Evolutionary conservation across 2,797 vertebrate genomes (phyloP), one percentile per base, ranked within the genome.

Genomic region (Cossypha niveicapilla): DNA sequence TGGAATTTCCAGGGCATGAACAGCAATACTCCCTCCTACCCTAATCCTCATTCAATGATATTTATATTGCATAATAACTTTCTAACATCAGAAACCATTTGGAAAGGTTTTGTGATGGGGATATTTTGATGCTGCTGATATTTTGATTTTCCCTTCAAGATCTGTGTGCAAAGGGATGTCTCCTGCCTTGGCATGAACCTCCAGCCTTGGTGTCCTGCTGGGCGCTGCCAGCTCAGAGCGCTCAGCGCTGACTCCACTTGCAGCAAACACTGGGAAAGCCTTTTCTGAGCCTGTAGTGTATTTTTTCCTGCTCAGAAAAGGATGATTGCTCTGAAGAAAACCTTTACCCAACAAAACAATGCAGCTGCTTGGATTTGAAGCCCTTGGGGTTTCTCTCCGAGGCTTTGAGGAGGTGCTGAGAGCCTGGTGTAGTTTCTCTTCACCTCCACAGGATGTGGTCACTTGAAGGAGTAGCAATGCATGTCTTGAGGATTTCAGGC

Each of bases 371-470:
- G n/a, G 67, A 63, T 74, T 67, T 62, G 44, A 39, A 63, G 65
- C 47, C 18, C 61, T 57, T 25, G 61, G 81, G 30, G 54, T 87
- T 92, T 80, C 25, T 4, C 80, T 92, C 53, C 0, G 32, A 66
- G 51, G 39, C 71, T 92, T 70, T 85, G 22, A 84, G 72, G 84
- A 86, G 93, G 51, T 75, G 90, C 61, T 87, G 86, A 72, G 68
- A 72, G 45, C 65, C 82, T 77, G 62, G 28, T 24, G 7, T 13
- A 72, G 47, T 54, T 87, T 85, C 34, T 89, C 44, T 94, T 47
- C 30, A 92, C 71, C 80, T 88, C 58, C 74, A 74, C 93, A 94
- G 95, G 92, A 96, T 95, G 95, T 94, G 95, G 95, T 92, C 77
- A 67, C 71, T 85, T 18, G 11, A 83, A 86, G 86, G 68, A 81